Conservation (phyloP, 2,888 invertebrate genomes). For the Rotaria macrura region DNA sequence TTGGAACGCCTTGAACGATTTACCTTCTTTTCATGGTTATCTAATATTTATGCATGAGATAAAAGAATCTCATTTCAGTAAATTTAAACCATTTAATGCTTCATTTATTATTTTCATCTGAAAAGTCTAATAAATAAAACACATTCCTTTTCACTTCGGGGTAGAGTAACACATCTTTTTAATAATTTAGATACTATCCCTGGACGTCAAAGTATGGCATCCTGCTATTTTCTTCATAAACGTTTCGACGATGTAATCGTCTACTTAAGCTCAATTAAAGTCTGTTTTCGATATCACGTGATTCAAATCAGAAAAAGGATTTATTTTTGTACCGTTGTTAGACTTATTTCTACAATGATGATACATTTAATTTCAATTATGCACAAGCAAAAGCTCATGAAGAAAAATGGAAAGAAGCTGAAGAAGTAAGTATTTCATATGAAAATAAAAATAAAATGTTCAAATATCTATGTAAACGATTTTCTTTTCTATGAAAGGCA, state of each 20-base stretch:
- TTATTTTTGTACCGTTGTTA: conserved; percentile 37
- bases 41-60: too few relatives aligned
- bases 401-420: conserved; percentile 84
- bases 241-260: conserved; percentile 92
- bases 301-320: too few relatives aligned
- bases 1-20: too few relatives aligned
- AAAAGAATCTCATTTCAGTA: too few relatives aligned
- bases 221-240: conserved; percentile 80
- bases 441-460: neutral
- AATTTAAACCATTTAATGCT: too few relatives aligned
- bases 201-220: conserved; percentile 91
- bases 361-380: conserved; percentile 75
- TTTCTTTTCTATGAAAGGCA: conserved; percentile 2
- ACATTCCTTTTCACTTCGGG: too few relatives aligned
- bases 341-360: conserved; percentile 81
- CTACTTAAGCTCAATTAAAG: conserved; percentile 85
- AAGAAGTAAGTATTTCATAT: conserved; percentile 56
- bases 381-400: conserved; percentile 74
- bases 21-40: too few relatives aligned
- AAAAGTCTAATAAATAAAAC: too few relatives aligned
- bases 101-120: too few relatives aligned
- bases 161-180: too few relatives aligned
- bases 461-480: neutral
- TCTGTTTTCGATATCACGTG: conserved; percentile 35
- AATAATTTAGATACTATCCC: conserved; percentile 68